These are phyloP conservation scores for Microchrysa polita DNA, from an alignment of 2,888 invertebrate genomes.

Conservation along the genomic window DNA sequence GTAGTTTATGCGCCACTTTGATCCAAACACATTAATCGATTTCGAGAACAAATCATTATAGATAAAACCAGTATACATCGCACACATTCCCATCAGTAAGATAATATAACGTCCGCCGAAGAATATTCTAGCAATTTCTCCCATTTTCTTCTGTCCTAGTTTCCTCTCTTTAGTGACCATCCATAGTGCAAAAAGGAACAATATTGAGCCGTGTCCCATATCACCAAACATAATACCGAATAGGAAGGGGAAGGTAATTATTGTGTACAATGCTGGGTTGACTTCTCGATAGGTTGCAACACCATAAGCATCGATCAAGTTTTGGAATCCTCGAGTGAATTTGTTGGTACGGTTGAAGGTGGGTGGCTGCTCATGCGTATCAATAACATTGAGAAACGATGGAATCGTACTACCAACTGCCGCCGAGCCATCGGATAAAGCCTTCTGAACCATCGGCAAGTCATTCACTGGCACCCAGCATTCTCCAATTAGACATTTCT, in stretches of 20 bases:
- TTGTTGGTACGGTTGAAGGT: slow-evolving; percentile 93
- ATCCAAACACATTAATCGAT: slow-evolving; percentile 92
- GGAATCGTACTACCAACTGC: slow-evolving; percentile 87
- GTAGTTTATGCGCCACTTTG: slow-evolving; percentile 78
- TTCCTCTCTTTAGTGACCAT: slow-evolving; percentile 84
- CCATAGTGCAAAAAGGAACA: slow-evolving; percentile 81
- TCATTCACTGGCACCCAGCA: slow-evolving; percentile 86
- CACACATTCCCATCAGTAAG: slow-evolving; percentile 95
- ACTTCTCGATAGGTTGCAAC: slow-evolving; percentile 92
- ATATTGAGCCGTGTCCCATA: slow-evolving; percentile 87
- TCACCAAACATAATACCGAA: slow-evolving; percentile 98
- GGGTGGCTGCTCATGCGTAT: slow-evolving; percentile 82
- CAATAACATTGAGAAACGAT: slow-evolving; percentile 91
- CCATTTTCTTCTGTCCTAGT: slow-evolving; percentile 74
- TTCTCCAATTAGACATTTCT: slow-evolving; percentile 89
- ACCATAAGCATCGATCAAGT: slow-evolving; percentile 92
- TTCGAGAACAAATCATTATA: slow-evolving; percentile 99
- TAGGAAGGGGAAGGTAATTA: slow-evolving; percentile 93
- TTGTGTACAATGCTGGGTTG: slow-evolving; percentile 88
- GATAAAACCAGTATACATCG: slow-evolving; percentile 96
- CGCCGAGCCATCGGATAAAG: slow-evolving; percentile 83
- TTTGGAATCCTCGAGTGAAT: slow-evolving; percentile 93
- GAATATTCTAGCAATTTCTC: slow-evolving; percentile 96
- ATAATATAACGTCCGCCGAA: slow-evolving; percentile 98
- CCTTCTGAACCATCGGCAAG: slow-evolving; percentile 76